phyloP scores from a whole-genome alignment of 2,888 invertebrate species.

The Pediacus dermestoides region DNA sequence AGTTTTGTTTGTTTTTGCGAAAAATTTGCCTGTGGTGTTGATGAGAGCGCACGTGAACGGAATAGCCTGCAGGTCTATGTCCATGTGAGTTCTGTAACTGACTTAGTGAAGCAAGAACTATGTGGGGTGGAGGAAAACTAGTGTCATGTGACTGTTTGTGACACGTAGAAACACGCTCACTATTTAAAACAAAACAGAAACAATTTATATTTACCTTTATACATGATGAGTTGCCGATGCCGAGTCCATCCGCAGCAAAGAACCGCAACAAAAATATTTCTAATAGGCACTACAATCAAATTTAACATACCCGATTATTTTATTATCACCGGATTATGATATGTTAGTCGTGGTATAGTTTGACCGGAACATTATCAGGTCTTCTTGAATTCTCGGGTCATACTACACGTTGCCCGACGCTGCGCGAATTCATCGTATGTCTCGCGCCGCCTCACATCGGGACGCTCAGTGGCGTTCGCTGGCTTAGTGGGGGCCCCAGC shows the following conservation, averaged over 20 bases:
- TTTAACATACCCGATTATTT: slow-evolving; percentile 31
- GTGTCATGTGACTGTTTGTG: too few species aligned
- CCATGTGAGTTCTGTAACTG: too few species aligned
- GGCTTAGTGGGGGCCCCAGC: slow-evolving; percentile 4
- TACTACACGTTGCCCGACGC: slow-evolving; percentile 44
- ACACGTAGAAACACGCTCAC: too few species aligned
- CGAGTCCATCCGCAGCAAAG: slow-evolving; percentile 26
- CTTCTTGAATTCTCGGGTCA: slow-evolving; percentile 40
- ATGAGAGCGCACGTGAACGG: too few species aligned
- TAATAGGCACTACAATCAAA: slow-evolving; percentile 37
- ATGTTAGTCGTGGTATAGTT: slow-evolving; percentile 38
- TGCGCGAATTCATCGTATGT: slow-evolving; percentile 34
- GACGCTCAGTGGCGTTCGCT: slow-evolving; percentile 23
- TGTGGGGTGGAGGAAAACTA: background rate
- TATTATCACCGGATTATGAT: slow-evolving; percentile 37
- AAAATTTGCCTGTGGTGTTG: too few species aligned
- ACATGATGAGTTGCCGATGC: slow-evolving; percentile 23
- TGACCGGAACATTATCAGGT: slow-evolving; percentile 36
- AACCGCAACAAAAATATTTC: slow-evolving; percentile 28
- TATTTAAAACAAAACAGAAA: background rate
- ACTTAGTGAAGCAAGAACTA: background rate
- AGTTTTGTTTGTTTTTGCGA: too few species aligned
- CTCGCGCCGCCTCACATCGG: slow-evolving; percentile 37
- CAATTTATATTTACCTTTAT: slow-evolving; percentile 18
- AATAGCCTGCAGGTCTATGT: too few species aligned